Evolutionary conservation across 1,140 invertebrate genomes (phyloP).

Genomic region (Harlomillsia oculata): DNA sequence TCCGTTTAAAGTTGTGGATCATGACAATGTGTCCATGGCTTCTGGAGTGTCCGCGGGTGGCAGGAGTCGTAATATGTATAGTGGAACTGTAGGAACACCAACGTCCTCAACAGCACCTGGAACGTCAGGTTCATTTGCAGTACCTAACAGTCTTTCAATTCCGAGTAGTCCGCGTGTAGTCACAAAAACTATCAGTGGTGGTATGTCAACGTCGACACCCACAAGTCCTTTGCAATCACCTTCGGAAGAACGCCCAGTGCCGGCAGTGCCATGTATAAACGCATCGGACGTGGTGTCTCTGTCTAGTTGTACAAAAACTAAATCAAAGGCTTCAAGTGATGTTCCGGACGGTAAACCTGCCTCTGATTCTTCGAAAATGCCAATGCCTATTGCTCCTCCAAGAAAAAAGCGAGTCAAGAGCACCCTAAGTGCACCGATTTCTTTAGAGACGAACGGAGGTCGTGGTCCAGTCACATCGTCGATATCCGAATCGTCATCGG

Average conservation of each 20-base stretch:
- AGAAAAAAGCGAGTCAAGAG: conserved; percentile 67
- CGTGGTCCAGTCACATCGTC: not conserved
- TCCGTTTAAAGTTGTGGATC: conserved; percentile 72
- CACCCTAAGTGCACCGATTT: not conserved
- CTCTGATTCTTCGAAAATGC: conserved; percentile 35
- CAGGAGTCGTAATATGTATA: conserved; percentile 9
- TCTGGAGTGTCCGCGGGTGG: conserved; percentile 20
- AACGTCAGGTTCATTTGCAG: not conserved
- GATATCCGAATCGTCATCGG: not conserved
- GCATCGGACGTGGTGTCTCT: conserved; percentile 91
- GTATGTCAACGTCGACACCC: not conserved
- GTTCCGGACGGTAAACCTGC: conserved; percentile 31
- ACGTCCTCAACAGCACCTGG: conserved; percentile 3
- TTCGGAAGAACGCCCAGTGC: not conserved
- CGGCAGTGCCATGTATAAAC: conserved; percentile 42
- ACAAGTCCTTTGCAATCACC: not conserved
- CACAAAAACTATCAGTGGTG: not conserved
- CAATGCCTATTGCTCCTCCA: conserved; percentile 65
- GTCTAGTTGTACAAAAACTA: conserved; percentile 69
- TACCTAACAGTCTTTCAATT: not conserved
- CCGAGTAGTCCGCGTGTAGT: not conserved
- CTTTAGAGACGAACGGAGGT: not conserved
- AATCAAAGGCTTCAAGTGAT: conserved; percentile 38
- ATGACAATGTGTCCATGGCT: conserved; percentile 60
- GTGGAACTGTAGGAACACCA: conserved; percentile 1